Percentiles rank a stretch among this genome's conserved stretches.
These are phyloP conservation scores for Diabrotica virgifera DNA, from an alignment of 1,140 invertebrate genomes.

Conservation along the genomic window DNA sequence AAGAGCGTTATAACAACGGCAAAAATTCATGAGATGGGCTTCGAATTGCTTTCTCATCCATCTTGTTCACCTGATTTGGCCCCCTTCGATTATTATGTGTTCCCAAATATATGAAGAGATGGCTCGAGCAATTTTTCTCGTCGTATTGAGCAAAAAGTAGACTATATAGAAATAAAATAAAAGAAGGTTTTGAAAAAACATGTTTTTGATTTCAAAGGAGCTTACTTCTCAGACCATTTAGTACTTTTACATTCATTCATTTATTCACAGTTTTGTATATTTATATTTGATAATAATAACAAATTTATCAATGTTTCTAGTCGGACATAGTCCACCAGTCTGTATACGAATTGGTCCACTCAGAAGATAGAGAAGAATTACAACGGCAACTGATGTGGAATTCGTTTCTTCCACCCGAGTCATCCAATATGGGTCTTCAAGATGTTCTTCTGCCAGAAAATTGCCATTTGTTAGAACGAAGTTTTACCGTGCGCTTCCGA, in stretches of 20 bases:
- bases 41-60: too few relatives aligned
- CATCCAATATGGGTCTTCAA: constrained; percentile 73
- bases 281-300: neutral
- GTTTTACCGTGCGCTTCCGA: constrained; percentile 96
- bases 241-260: neutral
- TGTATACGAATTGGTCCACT: constrained; percentile 97
- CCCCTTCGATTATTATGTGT: too few relatives aligned
- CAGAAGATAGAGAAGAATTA: constrained; percentile 96
- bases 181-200: too few relatives aligned
- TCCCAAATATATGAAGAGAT: too few relatives aligned
- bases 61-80: too few relatives aligned
- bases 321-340: constrained; percentile 99
- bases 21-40: too few relatives aligned
- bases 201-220: too few relatives aligned
- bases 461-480: constrained; percentile 82
- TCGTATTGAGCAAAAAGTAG: too few relatives aligned
- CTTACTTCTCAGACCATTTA: too few relatives aligned
- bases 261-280: neutral
- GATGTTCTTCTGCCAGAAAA: constrained; percentile 84
- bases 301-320: constrained; percentile 57
- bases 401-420: constrained; percentile 83
- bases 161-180: too few relatives aligned
- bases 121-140: too few relatives aligned
- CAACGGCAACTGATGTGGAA: constrained; percentile 96
- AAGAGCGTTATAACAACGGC: too few relatives aligned